phyloP scores from a whole-genome alignment of 2,797 vertebrate species.

The Pempheris klunzingeri region DNA sequence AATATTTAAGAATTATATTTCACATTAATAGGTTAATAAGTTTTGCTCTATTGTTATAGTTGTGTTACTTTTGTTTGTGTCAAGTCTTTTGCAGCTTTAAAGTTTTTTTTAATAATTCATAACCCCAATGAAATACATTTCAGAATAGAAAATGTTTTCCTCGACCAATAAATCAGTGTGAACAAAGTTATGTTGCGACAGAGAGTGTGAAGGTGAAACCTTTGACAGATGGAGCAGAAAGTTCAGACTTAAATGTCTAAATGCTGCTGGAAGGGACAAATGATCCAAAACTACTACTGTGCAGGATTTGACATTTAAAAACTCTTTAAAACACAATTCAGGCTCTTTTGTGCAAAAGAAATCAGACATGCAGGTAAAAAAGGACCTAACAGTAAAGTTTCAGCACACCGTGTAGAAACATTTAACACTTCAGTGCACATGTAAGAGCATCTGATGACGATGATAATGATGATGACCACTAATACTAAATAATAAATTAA shows the following conservation, averaged over 20 bases:
- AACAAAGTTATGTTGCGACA: not conserved
- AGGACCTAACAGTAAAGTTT: no score
- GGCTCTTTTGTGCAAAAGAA: not conserved
- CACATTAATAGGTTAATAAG: not conserved
- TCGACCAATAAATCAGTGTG: not conserved
- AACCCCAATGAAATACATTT: not conserved
- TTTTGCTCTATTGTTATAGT: not conserved
- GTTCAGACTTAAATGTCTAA: not conserved
- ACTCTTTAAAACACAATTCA: not conserved
- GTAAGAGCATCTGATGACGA: not conserved
- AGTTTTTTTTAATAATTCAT: not conserved
- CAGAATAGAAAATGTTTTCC: not conserved
- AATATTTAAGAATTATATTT: not conserved
- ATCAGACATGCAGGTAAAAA: no score
- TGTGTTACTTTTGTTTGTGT: not conserved
- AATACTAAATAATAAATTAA: no score
- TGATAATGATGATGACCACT: not conserved
- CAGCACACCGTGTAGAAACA: not conserved
- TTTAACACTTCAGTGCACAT: not conserved
- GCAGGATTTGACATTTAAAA: not conserved
- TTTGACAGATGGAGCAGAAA: not conserved
- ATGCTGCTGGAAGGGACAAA: not conserved
- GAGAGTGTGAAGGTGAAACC: not conserved
- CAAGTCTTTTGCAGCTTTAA: not conserved
- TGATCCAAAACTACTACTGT: not conserved